These are phyloP conservation scores for Papilio dardanus DNA, from an alignment of 1,140 invertebrate species.

Conservation along the genomic window DNA sequence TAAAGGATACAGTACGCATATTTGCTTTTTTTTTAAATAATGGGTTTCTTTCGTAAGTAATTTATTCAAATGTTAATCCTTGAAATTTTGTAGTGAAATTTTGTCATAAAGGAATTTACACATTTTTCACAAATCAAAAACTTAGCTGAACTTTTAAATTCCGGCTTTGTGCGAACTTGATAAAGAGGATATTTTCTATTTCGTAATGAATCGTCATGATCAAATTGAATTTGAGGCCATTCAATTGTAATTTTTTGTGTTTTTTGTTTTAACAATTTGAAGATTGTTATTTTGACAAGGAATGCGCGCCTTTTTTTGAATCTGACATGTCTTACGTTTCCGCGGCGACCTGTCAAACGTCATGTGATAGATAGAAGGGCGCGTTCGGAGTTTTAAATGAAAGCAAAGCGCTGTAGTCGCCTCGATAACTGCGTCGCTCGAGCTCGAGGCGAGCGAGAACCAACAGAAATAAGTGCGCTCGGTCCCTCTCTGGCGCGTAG, in stretches of 20 bases:
- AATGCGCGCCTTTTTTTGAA: slow-evolving; percentile 77
- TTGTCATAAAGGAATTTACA: neutral
- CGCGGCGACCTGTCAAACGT: slow-evolving; percentile 80
- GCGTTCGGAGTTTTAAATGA: slow-evolving; percentile 81
- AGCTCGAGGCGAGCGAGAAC: slow-evolving; percentile 77
- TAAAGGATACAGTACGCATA: neutral
- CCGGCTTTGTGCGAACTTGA: neutral
- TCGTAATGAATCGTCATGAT: neutral
- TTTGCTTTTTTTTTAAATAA: neutral
- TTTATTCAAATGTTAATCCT: neutral
- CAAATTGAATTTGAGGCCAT: neutral
- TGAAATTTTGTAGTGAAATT: neutral
- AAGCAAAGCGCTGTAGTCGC: slow-evolving; percentile 75
- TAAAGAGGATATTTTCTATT: neutral
- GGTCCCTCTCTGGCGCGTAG: slow-evolving; percentile 59
- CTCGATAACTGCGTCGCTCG: slow-evolving; percentile 72
- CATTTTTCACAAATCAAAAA: neutral
- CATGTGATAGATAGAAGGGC: slow-evolving; percentile 82
- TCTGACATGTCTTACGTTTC: slow-evolving; percentile 76
- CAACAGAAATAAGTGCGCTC: slow-evolving; percentile 75
- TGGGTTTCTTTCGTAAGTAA: neutral
- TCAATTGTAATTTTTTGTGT: neutral
- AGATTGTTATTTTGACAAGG: slow-evolving; percentile 38
- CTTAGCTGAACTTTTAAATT: neutral
- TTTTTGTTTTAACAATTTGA: neutral